Base-by-base conservation (phyloP, 2,888 invertebrate species). In the Theretra japonica region DNA sequence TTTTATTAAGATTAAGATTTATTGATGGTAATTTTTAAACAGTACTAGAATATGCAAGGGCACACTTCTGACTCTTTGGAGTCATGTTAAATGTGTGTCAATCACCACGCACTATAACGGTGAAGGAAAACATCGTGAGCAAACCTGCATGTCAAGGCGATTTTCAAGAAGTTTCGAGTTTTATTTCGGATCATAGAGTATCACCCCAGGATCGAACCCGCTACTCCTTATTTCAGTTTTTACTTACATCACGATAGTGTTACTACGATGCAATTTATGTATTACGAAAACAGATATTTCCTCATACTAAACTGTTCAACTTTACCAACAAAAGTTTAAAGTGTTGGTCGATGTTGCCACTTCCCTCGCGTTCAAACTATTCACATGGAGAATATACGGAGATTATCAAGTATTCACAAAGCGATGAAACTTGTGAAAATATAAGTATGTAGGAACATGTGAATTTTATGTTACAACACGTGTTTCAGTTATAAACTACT, bases 351-450 rank as follows among this genome's bases (percentile, higher is more conserved):
- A 17, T 53, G 17, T 53, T 17, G 19, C 19, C n/a, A 30, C 25
- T 60, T 30, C 11, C 11, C 30, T 17, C 53, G 53, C 53, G 17
- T 15, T 23, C 23, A 58, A 25, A 23, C 58, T 58, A 15, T 48
- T 62, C 11, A 21, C 11, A 65, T 48, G 17, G 65, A 65, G 21
- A 2, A 21, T 62, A 21, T n/a, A n/a, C 17, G n/a, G n/a, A n/a
- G 53, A 53, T 41, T 21, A 33, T 62, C 21, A 65, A 48, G 23
- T 23, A 65, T 48, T 48, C 65, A 65, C 21, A 65, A 65, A 41
- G 48, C 41, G 23, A 41, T 41, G 15, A 41, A 41, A 41, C 62
- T 65, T 48, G 41, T n/a, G 48, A 59, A 60, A 30, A 60, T 60
- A 65, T 23, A 23, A 23, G 41, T 48, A 23, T 23, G 65, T 15